phyloP scores from a whole-genome alignment of 2,888 invertebrate species.

The Lamellibrachia satsuma region DNA sequence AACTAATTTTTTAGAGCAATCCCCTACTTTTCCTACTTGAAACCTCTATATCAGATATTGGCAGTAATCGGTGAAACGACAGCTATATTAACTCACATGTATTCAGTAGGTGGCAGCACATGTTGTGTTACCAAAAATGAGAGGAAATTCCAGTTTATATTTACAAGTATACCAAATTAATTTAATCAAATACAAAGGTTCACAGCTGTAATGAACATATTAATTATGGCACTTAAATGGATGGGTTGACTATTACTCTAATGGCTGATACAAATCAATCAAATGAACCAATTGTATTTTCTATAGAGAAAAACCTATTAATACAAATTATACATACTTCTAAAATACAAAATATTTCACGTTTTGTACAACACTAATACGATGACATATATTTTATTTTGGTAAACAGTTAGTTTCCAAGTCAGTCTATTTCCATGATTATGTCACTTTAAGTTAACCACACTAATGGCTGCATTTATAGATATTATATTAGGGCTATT shows the following conservation, averaged over 20 bases:
- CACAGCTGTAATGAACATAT: neutral
- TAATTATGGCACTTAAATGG: neutral
- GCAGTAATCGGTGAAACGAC: neutral
- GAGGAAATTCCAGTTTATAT: neutral
- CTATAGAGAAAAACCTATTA: neutral
- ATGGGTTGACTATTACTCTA: neutral
- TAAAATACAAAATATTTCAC: neutral
- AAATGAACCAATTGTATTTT: neutral
- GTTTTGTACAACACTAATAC: neutral
- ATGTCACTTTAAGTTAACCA: neutral
- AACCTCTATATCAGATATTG: too few species aligned
- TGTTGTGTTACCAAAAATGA: neutral
- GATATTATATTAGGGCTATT: neutral
- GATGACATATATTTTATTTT: neutral
- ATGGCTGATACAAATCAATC: neutral
- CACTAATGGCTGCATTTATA: neutral
- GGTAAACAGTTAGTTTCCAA: neutral
- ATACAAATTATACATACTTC: neutral
- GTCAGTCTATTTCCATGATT: neutral
- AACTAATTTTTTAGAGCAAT: too few species aligned
- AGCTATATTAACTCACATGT: neutral
- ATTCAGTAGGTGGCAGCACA: slow-evolving; percentile 13
- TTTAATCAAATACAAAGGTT: neutral
- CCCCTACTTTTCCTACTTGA: too few species aligned
- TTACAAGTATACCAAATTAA: neutral